Evolutionary conservation across 2,888 invertebrate species (phyloP).

Genomic region (Cyclophora punctaria): DNA sequence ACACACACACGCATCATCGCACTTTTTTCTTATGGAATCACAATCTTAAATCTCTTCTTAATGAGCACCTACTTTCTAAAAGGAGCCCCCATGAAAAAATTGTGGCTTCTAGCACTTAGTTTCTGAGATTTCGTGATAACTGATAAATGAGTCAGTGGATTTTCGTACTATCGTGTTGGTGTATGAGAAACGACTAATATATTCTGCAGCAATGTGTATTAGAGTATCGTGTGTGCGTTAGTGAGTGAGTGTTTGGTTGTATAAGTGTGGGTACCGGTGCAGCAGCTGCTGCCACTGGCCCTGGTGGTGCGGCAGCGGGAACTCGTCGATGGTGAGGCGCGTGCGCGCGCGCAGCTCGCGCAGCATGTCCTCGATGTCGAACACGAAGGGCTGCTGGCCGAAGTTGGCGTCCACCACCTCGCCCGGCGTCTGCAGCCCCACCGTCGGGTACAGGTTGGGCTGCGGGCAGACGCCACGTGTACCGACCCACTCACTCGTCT

Average conservation of each 20-base stretch:
- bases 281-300: conserved; percentile 94
- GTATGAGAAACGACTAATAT: not conserved
- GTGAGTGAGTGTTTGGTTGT: no score
- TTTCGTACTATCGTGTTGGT: not conserved
- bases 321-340: conserved; percentile 87
- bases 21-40: no score
- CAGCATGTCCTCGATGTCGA: conserved; percentile 98
- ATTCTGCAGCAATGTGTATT: no score
- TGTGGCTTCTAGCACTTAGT: no score
- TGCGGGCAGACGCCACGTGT: conserved; percentile 40
- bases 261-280: conserved; percentile 79
- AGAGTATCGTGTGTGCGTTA: no score
- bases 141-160: no score
- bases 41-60: no score
- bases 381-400: conserved; percentile 97
- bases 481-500: not conserved
- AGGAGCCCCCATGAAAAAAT: no score
- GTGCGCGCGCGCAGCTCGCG: conserved; percentile 91
- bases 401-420: conserved; percentile 99
- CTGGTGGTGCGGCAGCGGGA: conserved; percentile 88
- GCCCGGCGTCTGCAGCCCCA: conserved; percentile 98
- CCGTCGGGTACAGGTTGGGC: conserved; percentile 97
- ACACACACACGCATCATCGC: no score
- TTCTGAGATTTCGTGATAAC: no score
- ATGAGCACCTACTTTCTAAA: no score